A percentile compares a stretch with the other conserved stretches of the same genome.
Conservation (phyloP, 2,113 vertebrate genomes). For the Pionites leucogaster region DNA sequence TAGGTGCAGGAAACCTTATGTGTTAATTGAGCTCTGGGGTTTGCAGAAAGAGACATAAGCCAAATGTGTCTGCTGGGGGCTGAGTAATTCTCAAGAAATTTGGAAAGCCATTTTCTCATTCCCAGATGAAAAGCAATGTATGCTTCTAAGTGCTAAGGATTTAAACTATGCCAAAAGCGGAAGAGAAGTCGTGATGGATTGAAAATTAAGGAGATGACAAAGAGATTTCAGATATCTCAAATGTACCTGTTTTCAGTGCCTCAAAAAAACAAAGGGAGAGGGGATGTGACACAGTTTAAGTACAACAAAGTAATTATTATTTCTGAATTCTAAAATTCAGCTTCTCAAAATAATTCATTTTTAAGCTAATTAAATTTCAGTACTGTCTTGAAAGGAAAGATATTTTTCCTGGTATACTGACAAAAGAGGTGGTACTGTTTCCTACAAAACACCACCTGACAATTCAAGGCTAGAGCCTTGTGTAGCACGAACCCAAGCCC, state of each 20-base stretch:
- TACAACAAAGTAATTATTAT: neutral
- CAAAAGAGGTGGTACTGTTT: neutral
- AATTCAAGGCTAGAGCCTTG: neutral
- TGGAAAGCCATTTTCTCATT: neutral
- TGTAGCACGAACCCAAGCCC: neutral
- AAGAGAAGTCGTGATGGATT: neutral
- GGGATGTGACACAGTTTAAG: neutral
- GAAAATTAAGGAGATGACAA: neutral
- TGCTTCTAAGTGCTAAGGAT: neutral
- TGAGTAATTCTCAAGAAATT: neutral
- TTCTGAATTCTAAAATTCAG: neutral
- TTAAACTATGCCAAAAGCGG: neutral
- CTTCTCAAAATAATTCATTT: neutral
- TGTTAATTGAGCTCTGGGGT: neutral
- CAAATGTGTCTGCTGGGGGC: neutral
- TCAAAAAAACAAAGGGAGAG: neutral
- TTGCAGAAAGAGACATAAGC: neutral
- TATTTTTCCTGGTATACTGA: neutral
- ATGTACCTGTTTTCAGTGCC: neutral
- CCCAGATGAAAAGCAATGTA: neutral
- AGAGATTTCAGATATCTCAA: neutral
- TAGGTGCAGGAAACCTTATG: neutral
- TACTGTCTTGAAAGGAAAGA: neutral
- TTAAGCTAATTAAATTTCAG: neutral
- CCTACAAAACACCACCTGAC: neutral